phyloP scores from a whole-genome alignment of 2,113 vertebrate genomes.

The Silurus meridionalis region DNA sequence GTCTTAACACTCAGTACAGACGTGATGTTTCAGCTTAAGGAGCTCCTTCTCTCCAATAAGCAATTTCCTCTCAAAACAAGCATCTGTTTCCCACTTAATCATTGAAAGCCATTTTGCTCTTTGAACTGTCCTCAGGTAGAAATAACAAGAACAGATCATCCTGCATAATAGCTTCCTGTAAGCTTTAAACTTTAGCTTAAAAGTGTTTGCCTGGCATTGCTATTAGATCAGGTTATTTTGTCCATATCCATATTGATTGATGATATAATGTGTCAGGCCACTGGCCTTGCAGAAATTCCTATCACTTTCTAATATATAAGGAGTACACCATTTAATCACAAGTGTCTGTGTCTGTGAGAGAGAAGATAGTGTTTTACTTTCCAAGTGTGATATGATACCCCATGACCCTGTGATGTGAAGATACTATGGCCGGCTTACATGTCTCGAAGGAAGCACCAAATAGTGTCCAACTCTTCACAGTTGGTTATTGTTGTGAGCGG shows the following conservation, averaged over 20 bases:
- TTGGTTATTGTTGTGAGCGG: background rate
- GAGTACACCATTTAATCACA: background rate
- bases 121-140: background rate
- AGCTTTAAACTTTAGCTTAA: background rate
- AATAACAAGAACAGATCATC: constrained; percentile 8
- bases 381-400: background rate
- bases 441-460: background rate
- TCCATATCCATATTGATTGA: constrained; percentile 3
- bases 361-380: background rate
- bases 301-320: background rate
- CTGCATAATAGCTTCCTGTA: constrained; percentile 26
- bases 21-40: constrained; percentile 16
- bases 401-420: background rate
- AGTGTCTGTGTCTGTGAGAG: background rate
- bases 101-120: constrained; percentile 23
- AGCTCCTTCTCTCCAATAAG: constrained; percentile 24
- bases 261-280: constrained; percentile 19
- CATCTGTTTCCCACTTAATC: constrained; percentile 34
- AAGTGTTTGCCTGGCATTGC: background rate
- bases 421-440: background rate
- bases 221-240: constrained; percentile 15
- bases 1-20: background rate
- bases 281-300: background rate
- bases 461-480: background rate
- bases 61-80: constrained; percentile 32